phyloP scores from a whole-genome alignment of 2,797 vertebrate species.

The Eleutherodactylus coqui region DNA sequence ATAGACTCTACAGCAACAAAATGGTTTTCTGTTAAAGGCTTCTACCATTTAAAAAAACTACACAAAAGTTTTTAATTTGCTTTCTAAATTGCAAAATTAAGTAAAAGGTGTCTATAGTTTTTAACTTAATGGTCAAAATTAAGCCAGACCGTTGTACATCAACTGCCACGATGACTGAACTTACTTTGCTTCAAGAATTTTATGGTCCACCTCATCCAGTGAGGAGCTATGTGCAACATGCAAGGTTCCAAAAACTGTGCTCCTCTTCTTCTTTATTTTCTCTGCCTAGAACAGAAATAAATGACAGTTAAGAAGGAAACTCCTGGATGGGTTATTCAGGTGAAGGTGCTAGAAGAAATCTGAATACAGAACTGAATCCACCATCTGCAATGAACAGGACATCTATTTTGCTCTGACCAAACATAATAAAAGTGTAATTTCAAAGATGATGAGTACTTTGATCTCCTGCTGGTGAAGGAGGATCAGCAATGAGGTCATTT shows the following conservation, averaged over 20 bases:
- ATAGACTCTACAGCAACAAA: too few relatives aligned
- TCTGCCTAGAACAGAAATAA: slow-evolving; percentile 84
- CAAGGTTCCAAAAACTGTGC: slow-evolving; percentile 93
- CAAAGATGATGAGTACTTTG: background rate
- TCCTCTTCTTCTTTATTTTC: slow-evolving; percentile 98
- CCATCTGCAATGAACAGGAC: too few relatives aligned
- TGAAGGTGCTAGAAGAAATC: background rate
- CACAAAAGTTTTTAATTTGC: background rate
- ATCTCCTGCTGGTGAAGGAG: background rate
- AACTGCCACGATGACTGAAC: slow-evolving; percentile 56
- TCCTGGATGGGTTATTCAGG: background rate
- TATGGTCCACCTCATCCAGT: slow-evolving; percentile 97
- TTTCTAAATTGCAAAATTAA: too few relatives aligned
- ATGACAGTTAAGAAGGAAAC: background rate
- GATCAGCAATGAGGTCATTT: background rate
- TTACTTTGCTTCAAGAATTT: slow-evolving; percentile 99
- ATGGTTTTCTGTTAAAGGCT: too few relatives aligned
- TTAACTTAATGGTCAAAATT: background rate
- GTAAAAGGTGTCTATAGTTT: background rate
- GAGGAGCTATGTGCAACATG: slow-evolving; percentile 98
- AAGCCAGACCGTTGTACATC: background rate
- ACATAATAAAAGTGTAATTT: background rate
- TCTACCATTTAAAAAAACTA: too few relatives aligned
- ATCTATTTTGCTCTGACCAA: too few relatives aligned
- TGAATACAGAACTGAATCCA: background rate